Evolutionary conservation across 2,888 invertebrate species (phyloP).

Genomic region (Augiades crinisus): DNA sequence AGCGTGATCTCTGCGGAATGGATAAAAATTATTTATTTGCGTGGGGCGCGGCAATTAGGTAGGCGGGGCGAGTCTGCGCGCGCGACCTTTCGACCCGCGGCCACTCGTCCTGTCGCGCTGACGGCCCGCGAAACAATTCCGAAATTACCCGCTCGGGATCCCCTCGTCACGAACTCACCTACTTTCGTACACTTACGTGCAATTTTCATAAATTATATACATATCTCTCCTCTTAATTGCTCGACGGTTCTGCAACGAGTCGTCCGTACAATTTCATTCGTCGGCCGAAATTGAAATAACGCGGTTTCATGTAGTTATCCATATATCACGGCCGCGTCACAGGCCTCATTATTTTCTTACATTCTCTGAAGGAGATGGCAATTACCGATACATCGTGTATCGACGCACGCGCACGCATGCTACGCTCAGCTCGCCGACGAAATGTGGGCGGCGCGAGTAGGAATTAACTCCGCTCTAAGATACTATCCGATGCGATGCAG

Average conservation of each 20-base stretch:
- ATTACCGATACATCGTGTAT: slow-evolving; percentile 60
- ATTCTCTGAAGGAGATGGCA: slow-evolving; percentile 46
- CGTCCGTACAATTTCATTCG: neutral
- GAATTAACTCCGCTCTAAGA: slow-evolving; percentile 45
- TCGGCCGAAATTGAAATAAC: slow-evolving; percentile 19
- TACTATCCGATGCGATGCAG: slow-evolving; percentile 39
- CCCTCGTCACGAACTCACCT: slow-evolving; percentile 53
- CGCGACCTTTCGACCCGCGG: slow-evolving; percentile 70
- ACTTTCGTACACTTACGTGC: slow-evolving; percentile 40
- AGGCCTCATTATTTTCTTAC: slow-evolving; percentile 35
- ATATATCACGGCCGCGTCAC: slow-evolving; percentile 32
- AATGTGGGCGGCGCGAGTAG: slow-evolving; percentile 52
- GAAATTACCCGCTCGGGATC: slow-evolving; percentile 48
- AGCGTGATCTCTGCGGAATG: slow-evolving; percentile 63
- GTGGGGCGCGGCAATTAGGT: slow-evolving; percentile 79
- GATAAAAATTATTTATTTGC: slow-evolving; percentile 81
- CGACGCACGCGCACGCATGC: slow-evolving; percentile 41
- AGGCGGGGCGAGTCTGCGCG: slow-evolving; percentile 73
- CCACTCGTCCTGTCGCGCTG: slow-evolving; percentile 54
- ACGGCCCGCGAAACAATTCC: slow-evolving; percentile 52
- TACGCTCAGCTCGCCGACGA: slow-evolving; percentile 42
- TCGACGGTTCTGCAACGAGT: neutral
- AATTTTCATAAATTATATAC: slow-evolving; percentile 15
- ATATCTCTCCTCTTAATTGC: neutral
- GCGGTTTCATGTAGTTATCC: slow-evolving; percentile 16